phyloP scores from a whole-genome alignment of 2,113 vertebrate genomes.

The Oriolus oriolus region DNA sequence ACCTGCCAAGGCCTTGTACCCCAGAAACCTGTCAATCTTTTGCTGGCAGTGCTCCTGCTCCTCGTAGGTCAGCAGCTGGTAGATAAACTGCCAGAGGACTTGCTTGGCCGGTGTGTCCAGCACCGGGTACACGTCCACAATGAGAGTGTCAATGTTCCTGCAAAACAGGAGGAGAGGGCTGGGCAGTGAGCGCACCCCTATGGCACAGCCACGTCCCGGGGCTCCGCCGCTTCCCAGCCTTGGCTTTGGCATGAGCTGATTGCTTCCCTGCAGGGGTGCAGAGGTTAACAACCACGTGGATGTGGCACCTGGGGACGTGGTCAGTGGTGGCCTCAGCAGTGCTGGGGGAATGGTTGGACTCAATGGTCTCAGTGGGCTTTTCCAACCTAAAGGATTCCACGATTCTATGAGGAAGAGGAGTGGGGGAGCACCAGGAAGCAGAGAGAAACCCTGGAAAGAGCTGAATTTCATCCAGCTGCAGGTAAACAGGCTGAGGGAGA shows the following conservation, averaged over 20 bases:
- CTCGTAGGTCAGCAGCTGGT: slow-evolving; percentile 95
- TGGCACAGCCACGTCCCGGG: rapidly evolving
- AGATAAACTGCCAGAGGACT: slow-evolving; percentile 97
- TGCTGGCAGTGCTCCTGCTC: slow-evolving; percentile 95
- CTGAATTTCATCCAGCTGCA: neutral
- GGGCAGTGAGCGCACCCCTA: neutral
- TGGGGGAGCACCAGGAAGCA: too few relatives aligned
- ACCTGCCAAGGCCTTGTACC: slow-evolving; percentile 83
- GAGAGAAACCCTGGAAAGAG: neutral
- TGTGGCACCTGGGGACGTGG: neutral
- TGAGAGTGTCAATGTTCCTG: slow-evolving; percentile 96
- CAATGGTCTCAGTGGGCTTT: neutral
- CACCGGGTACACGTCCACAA: slow-evolving; percentile 92
- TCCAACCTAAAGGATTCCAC: neutral
- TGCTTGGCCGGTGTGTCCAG: slow-evolving; percentile 97
- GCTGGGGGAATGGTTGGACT: neutral
- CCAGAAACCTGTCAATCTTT: slow-evolving; percentile 95
- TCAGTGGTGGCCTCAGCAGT: neutral
- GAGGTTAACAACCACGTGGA: too few relatives aligned
- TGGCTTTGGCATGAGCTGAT: rapidly evolving
- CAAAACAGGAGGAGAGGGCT: neutral
- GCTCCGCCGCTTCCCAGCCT: neutral
- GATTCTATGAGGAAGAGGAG: neutral
- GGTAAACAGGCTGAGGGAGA: neutral
- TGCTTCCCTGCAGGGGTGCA: rapidly evolving